phyloP scores from a whole-genome alignment of 2,797 vertebrate species.

The Diceros bicornis region DNA sequence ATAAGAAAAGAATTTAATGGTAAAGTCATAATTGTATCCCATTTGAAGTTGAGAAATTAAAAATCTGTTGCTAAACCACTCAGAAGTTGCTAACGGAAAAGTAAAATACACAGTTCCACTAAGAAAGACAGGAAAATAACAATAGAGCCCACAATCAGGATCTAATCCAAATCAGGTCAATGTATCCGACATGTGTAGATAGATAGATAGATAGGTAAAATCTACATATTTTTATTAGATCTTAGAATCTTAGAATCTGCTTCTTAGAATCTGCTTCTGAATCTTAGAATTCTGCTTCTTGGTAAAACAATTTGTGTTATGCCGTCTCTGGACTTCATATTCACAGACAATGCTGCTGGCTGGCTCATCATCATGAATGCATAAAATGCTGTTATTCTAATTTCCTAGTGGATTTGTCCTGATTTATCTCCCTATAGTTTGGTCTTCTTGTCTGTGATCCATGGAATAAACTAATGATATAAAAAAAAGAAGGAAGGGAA shows the following conservation, averaged over 20 bases:
- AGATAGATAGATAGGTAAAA: background rate
- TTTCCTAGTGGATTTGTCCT: background rate
- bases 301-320: background rate
- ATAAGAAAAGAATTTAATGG: slow-evolving; percentile 63
- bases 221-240: no score
- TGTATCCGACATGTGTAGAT: background rate
- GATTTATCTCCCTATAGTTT: background rate
- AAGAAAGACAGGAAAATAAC: slow-evolving; percentile 60
- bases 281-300: background rate
- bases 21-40: slow-evolving; percentile 63
- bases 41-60: slow-evolving; percentile 70
- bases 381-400: background rate
- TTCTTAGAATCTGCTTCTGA: no score
- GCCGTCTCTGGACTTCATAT: background rate
- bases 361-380: background rate
- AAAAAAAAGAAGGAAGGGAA: background rate
- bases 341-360: background rate
- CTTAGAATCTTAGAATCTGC: no score
- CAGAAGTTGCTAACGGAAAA: slow-evolving; percentile 69
- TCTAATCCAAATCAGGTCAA: background rate
- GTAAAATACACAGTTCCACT: slow-evolving; percentile 46
- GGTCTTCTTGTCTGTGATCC: background rate
- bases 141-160: background rate
- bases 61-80: slow-evolving; percentile 45
- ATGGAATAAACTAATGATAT: background rate